Conservation (phyloP, 2,888 invertebrate genomes). For the Buathra laborator region DNA sequence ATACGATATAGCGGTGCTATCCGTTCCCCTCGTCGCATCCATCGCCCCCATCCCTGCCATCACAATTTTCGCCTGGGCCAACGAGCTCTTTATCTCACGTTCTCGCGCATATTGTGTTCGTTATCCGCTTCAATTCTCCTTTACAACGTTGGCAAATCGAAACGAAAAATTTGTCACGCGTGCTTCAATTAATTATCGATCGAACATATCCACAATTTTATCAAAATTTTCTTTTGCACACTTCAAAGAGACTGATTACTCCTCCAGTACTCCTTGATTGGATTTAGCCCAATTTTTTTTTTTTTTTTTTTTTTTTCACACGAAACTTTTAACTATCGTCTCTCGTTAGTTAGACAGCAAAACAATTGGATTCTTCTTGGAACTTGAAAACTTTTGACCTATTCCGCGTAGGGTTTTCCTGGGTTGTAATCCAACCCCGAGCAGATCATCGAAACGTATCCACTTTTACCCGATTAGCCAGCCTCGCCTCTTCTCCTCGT, state of each 20-base stretch:
- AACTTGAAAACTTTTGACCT: conserved; percentile 26
- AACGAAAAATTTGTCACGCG: neutral
- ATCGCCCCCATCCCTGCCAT: conserved; percentile 48
- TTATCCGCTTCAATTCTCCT: neutral
- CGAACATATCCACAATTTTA: neutral
- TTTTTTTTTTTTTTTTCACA: neutral
- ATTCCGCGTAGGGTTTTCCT: neutral
- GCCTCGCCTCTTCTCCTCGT: conserved; percentile 34
- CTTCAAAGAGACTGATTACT: neutral
- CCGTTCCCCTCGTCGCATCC: conserved; percentile 18
- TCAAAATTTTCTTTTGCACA: neutral
- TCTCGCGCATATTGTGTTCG: neutral
- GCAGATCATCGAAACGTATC: conserved; percentile 36
- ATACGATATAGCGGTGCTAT: conserved; percentile 16
- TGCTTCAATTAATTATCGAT: conserved; percentile 8
- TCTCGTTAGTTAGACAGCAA: conserved; percentile 3
- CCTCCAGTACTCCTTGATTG: conserved; percentile 11
- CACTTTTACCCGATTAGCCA: conserved; percentile 40
- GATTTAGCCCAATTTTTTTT: neutral
- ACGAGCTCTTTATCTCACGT: conserved; percentile 25
- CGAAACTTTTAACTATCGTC: conserved; percentile 19
- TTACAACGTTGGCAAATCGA: neutral
- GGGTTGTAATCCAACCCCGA: conserved; percentile 10
- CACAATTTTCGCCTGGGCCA: conserved; percentile 56
- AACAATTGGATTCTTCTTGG: neutral